Evolutionary conservation across 2,113 vertebrate genomes (phyloP), one percentile per base, ranked within the genome.

Genomic region (Balaenoptera acutorostrata): DNA sequence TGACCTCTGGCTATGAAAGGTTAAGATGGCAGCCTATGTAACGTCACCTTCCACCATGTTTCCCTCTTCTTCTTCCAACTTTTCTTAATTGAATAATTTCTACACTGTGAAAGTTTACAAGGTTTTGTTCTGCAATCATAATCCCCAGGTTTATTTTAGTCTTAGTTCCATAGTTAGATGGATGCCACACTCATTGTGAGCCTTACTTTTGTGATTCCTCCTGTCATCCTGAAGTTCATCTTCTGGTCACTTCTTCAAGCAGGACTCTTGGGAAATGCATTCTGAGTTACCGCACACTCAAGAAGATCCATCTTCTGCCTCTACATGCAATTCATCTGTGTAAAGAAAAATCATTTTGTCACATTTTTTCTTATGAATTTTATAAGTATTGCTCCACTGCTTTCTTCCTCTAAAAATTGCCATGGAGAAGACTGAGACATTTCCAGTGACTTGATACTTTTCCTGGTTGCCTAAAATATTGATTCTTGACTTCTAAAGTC

Each of bases 161-260:
- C 41, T 71, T 10, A 12, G 55, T 36, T 10, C 31, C 17, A 27
- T 29, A 7, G 9, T 57, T 6, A 57, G 11, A 8, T 59, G 44
- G 44, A 44, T 57, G 61, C 18, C 21, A 82, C 52, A 68, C 44
- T 18, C 15, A 15, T 1, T 0, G 0, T 0, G 5, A 39, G 39
- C 33, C 13, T 25, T 36, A 13, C 23, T 59, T 18, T 39, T 39
- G 15, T 18, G 52, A 17, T 27, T 90, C 39, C 21, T 21, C 2
- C 15, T 36, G 63, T 36, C 55, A 13, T 6, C 36, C 0, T 64
- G 41, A 88, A 64, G 88, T 44, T 31, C n/a, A 61, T 23, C 10
- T 1, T 90, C 39, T 14, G n/a, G 46, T 8, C 59, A 11, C 36
- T 71, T 61, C 44, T 57, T 41, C 6, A 49, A 61, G 33, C 29